These are phyloP conservation scores for Perizoma affinitatum DNA, from an alignment of 2,888 invertebrate species.

Conservation along the genomic window DNA sequence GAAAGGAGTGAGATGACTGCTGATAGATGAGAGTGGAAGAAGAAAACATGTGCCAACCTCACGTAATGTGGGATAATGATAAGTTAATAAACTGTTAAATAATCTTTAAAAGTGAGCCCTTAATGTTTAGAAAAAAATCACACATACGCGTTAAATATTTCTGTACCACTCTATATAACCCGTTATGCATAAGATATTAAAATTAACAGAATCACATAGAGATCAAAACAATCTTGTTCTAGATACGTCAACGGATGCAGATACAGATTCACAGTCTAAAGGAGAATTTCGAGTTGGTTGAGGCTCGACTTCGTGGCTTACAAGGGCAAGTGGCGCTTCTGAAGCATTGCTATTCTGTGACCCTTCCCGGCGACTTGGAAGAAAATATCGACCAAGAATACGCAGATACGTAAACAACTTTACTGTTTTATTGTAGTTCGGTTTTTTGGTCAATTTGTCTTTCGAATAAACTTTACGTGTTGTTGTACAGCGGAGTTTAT, in stretches of 20 bases:
- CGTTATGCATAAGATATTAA: too few species aligned
- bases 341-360: slow-evolving; percentile 71
- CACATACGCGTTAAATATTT: too few species aligned
- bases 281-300: slow-evolving; percentile 87
- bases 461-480: slow-evolving; percentile 25
- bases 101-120: too few species aligned
- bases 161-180: too few species aligned
- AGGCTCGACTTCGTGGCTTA: slow-evolving; percentile 85
- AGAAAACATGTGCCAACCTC: too few species aligned
- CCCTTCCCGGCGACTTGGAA: slow-evolving; percentile 59
- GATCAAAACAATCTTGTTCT: slow-evolving; percentile 27
- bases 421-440: not conserved
- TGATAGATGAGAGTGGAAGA: too few species aligned
- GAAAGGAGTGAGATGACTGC: too few species aligned
- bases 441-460: slow-evolving; percentile 17
- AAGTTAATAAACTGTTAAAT: too few species aligned
- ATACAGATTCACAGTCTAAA: slow-evolving; percentile 86
- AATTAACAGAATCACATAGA: too few species aligned
- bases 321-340: slow-evolving; percentile 86
- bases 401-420: slow-evolving; percentile 15
- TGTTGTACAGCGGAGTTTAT: slow-evolving; percentile 2
- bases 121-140: too few species aligned
- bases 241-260: slow-evolving; percentile 88
- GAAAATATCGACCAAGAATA: slow-evolving; percentile 17
- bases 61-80: too few species aligned